phyloP scores from a whole-genome alignment of 2,797 vertebrate genomes.

The Mormyrus hasselquistii region DNA sequence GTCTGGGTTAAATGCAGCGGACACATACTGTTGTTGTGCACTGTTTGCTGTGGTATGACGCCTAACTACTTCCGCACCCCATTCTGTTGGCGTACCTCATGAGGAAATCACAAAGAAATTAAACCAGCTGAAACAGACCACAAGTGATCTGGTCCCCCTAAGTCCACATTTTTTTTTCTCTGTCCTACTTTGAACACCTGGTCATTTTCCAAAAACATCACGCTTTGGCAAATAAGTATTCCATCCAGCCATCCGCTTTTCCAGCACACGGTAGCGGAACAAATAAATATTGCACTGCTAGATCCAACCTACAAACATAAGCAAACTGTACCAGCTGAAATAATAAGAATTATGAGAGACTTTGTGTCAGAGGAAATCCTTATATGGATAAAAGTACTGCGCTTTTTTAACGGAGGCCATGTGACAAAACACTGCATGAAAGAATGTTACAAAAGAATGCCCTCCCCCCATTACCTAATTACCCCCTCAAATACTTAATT shows the following conservation, averaged over 20 bases:
- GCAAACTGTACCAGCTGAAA: not conserved
- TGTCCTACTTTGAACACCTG: constrained; percentile 5
- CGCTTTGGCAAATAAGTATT: not conserved
- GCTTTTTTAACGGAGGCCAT: not conserved
- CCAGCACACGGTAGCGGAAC: not conserved
- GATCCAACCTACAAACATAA: not conserved
- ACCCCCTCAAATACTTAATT: not conserved
- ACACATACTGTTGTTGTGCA: not conserved
- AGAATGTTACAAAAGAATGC: not conserved
- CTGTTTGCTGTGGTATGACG: not conserved
- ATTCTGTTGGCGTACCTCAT: not conserved
- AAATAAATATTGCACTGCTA: not conserved
- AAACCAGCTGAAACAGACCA: not conserved
- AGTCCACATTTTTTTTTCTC: not conserved
- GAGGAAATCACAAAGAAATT: not conserved
- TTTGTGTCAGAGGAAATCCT: not conserved
- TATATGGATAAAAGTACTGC: not conserved
- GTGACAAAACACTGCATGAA: not conserved
- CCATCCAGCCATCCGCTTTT: not conserved
- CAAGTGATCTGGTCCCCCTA: not conserved
- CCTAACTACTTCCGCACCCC: not conserved
- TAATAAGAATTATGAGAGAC: not conserved
- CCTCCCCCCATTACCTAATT: not conserved
- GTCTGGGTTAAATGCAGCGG: not conserved
- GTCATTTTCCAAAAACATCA: not conserved